Percentiles rank a stretch among this genome's conserved stretches.
phyloP scores from a whole-genome alignment of 2,113 vertebrate genomes.

The Ceratotherium simum region DNA sequence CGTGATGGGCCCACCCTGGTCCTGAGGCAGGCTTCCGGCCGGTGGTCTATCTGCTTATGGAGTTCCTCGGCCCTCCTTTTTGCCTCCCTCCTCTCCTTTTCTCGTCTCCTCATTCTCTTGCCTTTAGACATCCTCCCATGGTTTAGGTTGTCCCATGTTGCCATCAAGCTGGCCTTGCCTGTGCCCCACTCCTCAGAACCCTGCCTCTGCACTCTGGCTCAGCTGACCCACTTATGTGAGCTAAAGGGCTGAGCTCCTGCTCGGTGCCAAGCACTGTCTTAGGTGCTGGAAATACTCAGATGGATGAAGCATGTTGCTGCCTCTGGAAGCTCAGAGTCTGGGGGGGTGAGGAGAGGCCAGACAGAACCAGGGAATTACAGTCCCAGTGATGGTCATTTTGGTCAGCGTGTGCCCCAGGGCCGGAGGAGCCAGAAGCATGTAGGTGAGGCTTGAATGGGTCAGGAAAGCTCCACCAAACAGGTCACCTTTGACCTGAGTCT shows the following conservation, averaged over 20 bases:
- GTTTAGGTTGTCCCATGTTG: background rate
- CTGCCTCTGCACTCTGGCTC: background rate
- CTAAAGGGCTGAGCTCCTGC: background rate
- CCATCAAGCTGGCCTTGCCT: background rate
- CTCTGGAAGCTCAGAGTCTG: background rate
- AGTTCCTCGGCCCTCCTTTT: background rate
- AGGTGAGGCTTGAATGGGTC: background rate
- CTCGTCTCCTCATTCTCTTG: background rate
- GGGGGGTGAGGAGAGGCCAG: background rate
- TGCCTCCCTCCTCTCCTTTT: background rate
- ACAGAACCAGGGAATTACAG: background rate
- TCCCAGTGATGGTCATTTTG: background rate
- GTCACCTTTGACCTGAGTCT: background rate
- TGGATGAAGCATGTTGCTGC: background rate
- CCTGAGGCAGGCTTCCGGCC: background rate
- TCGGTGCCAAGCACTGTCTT: background rate
- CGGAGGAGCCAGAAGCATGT: too few species aligned
- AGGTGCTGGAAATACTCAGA: background rate
- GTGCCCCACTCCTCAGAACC: background rate
- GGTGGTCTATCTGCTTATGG: background rate
- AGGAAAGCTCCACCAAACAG: background rate
- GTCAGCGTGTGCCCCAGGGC: background rate
- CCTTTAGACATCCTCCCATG: background rate
- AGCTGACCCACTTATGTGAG: rapidly evolving
- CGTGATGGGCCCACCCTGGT: background rate